A percentile compares a stretch with the other conserved stretches of the same genome.
phyloP scores from a whole-genome alignment of 2,113 vertebrate species.

The Phalacrocorax aristotelis region DNA sequence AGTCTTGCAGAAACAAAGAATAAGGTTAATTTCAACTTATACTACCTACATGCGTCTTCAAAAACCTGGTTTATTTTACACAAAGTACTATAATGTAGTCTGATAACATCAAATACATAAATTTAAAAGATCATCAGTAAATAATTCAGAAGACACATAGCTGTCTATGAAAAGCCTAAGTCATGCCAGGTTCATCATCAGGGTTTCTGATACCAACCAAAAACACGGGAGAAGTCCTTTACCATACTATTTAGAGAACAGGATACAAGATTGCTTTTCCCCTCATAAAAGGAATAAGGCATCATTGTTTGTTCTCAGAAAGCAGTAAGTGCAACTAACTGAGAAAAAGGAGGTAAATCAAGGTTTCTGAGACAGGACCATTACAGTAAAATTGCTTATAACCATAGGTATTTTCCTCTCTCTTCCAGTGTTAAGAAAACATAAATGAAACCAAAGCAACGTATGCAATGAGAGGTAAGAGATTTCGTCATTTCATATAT shows the following conservation, averaged over 20 bases:
- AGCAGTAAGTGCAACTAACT: neutral
- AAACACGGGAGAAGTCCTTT: neutral
- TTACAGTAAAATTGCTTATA: neutral
- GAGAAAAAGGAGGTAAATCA: neutral
- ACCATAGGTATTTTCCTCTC: neutral
- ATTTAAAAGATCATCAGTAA: neutral
- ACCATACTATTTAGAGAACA: neutral
- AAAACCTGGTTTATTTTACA: neutral
- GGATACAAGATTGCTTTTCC: neutral
- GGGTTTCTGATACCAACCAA: neutral
- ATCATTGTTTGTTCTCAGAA: neutral
- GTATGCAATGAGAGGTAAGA: neutral
- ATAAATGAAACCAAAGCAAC: neutral
- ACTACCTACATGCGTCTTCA: neutral
- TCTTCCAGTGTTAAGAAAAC: neutral
- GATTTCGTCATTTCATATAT: neutral
- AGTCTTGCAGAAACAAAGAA: neutral
- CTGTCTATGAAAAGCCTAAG: neutral
- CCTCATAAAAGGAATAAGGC: neutral
- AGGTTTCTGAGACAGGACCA: neutral
- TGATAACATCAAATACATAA: neutral
- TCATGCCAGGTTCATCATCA: neutral
- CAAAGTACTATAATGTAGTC: neutral
- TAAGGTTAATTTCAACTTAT: neutral
- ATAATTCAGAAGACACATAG: neutral